Conservation (phyloP, 2,113 vertebrate species). For the Lepus europaeus region DNA sequence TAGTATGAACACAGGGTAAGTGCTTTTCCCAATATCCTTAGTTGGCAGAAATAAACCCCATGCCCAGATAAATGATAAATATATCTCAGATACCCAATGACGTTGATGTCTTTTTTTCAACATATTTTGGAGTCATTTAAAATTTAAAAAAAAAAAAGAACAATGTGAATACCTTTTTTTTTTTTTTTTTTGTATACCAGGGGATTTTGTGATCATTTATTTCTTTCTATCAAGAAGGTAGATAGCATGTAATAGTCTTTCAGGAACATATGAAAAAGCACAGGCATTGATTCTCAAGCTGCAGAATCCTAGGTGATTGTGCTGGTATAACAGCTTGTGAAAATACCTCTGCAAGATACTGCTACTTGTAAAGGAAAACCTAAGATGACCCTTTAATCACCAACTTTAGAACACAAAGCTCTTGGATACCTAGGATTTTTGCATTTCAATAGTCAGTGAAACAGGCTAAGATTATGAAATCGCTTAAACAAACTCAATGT, state of each 20-base stretch:
- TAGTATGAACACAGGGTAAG: background rate
- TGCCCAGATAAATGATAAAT: constrained; percentile 48
- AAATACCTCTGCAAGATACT: constrained; percentile 56
- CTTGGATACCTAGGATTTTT: background rate
- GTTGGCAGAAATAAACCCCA: background rate
- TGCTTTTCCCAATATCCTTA: background rate
- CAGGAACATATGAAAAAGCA: constrained; percentile 48
- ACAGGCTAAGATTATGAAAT: background rate
- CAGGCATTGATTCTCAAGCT: background rate
- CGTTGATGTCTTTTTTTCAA: background rate
- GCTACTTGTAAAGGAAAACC: constrained; percentile 26
- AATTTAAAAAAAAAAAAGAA: constrained; percentile 22
- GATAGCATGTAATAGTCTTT: constrained; percentile 65
- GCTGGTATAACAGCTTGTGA: constrained; percentile 48
- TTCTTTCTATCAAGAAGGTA: background rate
- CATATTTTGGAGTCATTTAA: constrained; percentile 31
- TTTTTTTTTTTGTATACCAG: background rate
- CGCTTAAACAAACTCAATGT: background rate
- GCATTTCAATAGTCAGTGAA: constrained; percentile 29
- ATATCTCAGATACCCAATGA: background rate
- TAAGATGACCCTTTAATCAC: constrained; percentile 52
- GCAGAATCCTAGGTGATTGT: constrained; percentile 15
- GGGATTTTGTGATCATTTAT: background rate
- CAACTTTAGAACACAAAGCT: constrained; percentile 62
- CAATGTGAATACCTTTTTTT: background rate